Base-by-base conservation (phyloP, 37 sponge, comb jelly and placozoan genomes). In the Ianthella basta region DNA sequence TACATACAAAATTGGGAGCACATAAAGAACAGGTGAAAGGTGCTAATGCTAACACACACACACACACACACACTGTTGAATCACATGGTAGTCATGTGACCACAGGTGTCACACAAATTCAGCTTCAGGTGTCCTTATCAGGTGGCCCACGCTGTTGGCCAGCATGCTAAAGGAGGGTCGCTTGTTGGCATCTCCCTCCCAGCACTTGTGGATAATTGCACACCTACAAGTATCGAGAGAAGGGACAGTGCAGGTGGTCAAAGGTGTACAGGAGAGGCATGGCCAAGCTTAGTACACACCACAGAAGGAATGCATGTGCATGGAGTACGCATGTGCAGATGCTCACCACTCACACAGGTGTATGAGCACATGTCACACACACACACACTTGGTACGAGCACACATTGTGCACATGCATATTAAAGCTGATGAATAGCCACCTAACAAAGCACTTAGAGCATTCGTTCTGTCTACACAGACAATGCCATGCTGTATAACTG, bases 131-230 rank as follows among this genome's bases (percentile, higher is more conserved):
- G 50, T 44, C 50, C 8, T 44, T 44, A 41, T 24, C 14, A 75
- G 78, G 54, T 41, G 6, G 23, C 54, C n/a, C 0, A 75, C 40
- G 19, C 12, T 24, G 54, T 50, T 23, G 10, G 78, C 78, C 38
- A 50, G n/a, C 20, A 23, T 19, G 37, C 25, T 40, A 14, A 75
- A 75, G 21, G 78, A 75, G 40, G 78, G 78, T 41, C 78, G 41
- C 1, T 75, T 19, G 21, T 75, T 44, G 21, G 78, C 50, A 36
- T 36, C 38, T 40, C 54, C 44, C n/a, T 75, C 54, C 78, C 78
- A 75, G 54, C 78, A 75, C 24, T 36, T n/a, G 37, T 44, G 37
- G 41, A 75, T 75, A 40, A 75, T 44, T 19, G 41, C 78, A 75
- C 40, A 75, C 78, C 78, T 75, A 41, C 20, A 75, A 75, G 15